phyloP scores from a whole-genome alignment of 2,797 vertebrate genomes.

The Lutjanus campechanus region DNA sequence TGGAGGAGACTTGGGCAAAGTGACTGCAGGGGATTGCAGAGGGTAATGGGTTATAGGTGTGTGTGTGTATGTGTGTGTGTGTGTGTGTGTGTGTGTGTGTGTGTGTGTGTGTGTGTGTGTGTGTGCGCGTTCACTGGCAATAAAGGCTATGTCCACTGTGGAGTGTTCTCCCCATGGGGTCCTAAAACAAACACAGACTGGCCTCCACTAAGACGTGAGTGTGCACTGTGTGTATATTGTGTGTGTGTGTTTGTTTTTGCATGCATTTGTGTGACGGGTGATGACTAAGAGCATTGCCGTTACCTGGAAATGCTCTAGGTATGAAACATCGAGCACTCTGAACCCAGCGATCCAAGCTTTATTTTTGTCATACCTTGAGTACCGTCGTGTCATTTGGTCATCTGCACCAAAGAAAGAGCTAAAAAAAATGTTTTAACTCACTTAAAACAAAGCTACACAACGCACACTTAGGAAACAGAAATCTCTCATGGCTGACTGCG shows the following conservation, averaged over 20 bases:
- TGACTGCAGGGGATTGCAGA: constrained; percentile 61
- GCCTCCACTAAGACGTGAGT: constrained; percentile 35
- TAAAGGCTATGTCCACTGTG: constrained; percentile 73
- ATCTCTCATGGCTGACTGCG: too few relatives aligned
- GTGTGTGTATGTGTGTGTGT: constrained; percentile 54
- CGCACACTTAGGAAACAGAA: too few relatives aligned
- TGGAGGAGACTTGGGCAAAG: constrained; percentile 58
- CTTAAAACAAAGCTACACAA: too few relatives aligned
- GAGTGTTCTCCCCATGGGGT: constrained; percentile 75
- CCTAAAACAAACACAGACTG: constrained; percentile 80
- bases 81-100: constrained; percentile 51
- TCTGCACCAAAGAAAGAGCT: too few relatives aligned
- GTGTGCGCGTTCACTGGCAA: constrained; percentile 62
- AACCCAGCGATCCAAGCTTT: too few relatives aligned
- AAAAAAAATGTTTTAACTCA: too few relatives aligned
- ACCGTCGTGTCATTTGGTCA: too few relatives aligned
- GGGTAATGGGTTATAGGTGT: constrained; percentile 64
- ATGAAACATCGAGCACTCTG: too few relatives aligned
- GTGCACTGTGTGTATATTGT: constrained; percentile 10
- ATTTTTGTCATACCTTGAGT: too few relatives aligned
- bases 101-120: constrained; percentile 57
- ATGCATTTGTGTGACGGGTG: neutral
- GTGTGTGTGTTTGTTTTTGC: neutral
- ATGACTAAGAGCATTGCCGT: too few relatives aligned
- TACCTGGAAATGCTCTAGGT: too few relatives aligned